Conservation (phyloP, 2,797 vertebrate genomes). For the Erpetoichthys calabaricus region DNA sequence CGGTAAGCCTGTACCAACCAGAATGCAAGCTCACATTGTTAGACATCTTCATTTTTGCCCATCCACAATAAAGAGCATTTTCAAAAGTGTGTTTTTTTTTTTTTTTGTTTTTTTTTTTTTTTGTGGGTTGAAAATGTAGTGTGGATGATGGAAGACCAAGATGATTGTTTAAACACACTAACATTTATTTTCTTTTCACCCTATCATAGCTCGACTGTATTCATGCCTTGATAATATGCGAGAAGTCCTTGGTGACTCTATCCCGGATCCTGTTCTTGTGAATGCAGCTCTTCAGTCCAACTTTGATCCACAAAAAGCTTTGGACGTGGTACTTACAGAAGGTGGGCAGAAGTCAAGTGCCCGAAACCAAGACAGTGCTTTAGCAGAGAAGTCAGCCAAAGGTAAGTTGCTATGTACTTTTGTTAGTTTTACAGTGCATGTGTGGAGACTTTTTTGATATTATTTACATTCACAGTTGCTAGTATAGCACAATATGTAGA, state of each 20-base stretch:
- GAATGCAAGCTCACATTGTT: too few species aligned
- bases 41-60: too few species aligned
- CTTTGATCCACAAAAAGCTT: constrained; percentile 76
- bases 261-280: constrained; percentile 67
- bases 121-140: neutral
- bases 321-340: constrained; percentile 71
- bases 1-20: too few species aligned
- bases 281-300: constrained; percentile 65
- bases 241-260: constrained; percentile 69
- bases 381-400: constrained; percentile 49
- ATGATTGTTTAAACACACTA: neutral
- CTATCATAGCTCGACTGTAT: constrained; percentile 61
- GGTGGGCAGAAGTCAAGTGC: constrained; percentile 35
- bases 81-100: too few species aligned
- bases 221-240: constrained; percentile 93
- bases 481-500: constrained; percentile 4
- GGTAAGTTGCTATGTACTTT: constrained; percentile 44
- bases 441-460: constrained; percentile 2
- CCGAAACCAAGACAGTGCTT: constrained; percentile 33
- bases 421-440: constrained; percentile 3
- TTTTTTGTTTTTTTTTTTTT: too few species aligned
- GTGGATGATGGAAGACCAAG: neutral
- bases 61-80: too few species aligned
- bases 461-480: too few species aligned
- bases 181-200: neutral